Evolutionary conservation across 2,888 invertebrate species (phyloP), one percentile per base, ranked within the genome.

Genomic region (Caenorhabditis japonica): DNA sequence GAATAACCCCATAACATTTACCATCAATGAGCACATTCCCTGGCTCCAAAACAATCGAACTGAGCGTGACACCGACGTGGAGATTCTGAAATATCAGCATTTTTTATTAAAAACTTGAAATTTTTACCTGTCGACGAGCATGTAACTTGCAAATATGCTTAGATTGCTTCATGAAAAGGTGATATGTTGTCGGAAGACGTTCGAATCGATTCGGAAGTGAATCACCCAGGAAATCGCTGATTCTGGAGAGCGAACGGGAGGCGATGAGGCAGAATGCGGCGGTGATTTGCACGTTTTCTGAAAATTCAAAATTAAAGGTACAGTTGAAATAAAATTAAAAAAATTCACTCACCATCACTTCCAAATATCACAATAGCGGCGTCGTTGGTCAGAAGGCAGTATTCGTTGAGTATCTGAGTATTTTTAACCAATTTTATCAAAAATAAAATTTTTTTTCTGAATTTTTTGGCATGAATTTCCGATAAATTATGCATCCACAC

Each of bases 341-440:
- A 58, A 1, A n/a, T n/a, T n/a, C n/a, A n/a, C 13, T 33, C 38
- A 75, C 75, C 75, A 51, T 75, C 69, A 23, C 38, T 43, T 44
- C 75, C 75, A 39, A 69, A 75, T 19, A 75, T 64, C 17, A 75
- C 69, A 39, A 75, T 75, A 8, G 75, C 69, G 8, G 69, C 75
- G 30, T 75, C 75, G 23, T 75, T 75, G 13, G 75, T 75, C 43
- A 75, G 46, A n/a, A 75, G 55, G 30, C 66, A 64, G 21, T 64
- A 75, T 27, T 75, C 75, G 41, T 69, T 69, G 34, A 75, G 69
- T 59, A 75, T 64, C 73, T 73, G 43, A 13, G n/a, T n/a, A n/a
- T n/a, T n/a, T n/a, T n/a, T n/a, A n/a, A n/a, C n/a, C n/a, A n/a
- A n/a, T n/a, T n/a, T n/a, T n/a, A n/a, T n/a, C n/a, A n/a, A n/a